Conservation (phyloP, 1,140 invertebrate species). For the Leucophenga varia region DNA sequence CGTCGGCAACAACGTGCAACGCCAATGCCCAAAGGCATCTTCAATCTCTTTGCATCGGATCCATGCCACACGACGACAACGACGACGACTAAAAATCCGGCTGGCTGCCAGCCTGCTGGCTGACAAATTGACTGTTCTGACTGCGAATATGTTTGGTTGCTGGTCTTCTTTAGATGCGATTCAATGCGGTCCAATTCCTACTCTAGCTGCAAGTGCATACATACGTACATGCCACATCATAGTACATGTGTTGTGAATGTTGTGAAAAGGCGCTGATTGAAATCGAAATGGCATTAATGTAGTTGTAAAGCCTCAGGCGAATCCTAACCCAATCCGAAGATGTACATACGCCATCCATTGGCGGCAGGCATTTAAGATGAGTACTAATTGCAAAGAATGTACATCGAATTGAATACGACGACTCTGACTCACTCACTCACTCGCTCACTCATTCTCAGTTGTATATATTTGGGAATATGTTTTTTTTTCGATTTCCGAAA, state of each 20-base stretch:
- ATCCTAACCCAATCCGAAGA: constrained; percentile 20
- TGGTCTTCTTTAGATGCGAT: constrained; percentile 3
- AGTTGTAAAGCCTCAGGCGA: too few relatives aligned
- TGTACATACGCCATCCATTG: not conserved
- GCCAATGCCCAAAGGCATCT: constrained; percentile 1
- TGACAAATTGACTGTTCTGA: constrained; percentile 34
- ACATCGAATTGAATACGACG: too few relatives aligned
- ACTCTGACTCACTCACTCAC: too few relatives aligned
- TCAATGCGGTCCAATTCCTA: constrained; percentile 6
- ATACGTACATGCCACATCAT: too few relatives aligned
- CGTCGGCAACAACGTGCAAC: constrained; percentile 17
- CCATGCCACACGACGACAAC: too few relatives aligned
- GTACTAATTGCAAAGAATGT: constrained; percentile 55
- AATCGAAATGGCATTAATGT: constrained; percentile 2
- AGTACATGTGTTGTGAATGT: too few relatives aligned
- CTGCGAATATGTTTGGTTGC: too few relatives aligned
- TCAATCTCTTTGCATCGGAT: too few relatives aligned
- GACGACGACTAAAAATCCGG: too few relatives aligned
- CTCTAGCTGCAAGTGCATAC: constrained; percentile 1
- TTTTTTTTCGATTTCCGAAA: constrained; percentile 49
- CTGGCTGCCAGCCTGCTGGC: too few relatives aligned
- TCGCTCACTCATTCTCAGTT: constrained; percentile 18
- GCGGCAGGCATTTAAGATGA: constrained; percentile 16
- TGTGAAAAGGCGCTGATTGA: not conserved
- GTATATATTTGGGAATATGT: not conserved